These are phyloP conservation scores for Coracias cyanogaster DNA, from an alignment of 2,797 vertebrate species.

Conservation along the genomic window DNA sequence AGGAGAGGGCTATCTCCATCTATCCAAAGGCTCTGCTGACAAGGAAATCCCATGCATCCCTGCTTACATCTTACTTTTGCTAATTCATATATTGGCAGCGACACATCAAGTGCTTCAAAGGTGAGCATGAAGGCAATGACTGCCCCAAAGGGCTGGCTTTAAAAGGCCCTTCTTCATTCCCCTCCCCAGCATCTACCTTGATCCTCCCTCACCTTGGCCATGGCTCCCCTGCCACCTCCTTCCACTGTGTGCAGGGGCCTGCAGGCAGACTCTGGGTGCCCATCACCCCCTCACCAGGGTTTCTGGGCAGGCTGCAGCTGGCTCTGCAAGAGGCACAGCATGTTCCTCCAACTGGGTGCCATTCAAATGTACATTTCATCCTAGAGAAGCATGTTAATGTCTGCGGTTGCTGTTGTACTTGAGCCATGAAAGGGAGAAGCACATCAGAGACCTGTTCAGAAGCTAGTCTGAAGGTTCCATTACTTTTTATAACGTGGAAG, in stretches of 20 bases:
- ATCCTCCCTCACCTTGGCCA: not conserved
- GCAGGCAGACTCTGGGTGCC: not conserved
- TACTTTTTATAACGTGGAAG: slow-evolving; percentile 64
- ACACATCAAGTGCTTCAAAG: not conserved
- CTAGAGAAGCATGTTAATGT: slow-evolving; percentile 73
- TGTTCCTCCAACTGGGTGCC: slow-evolving; percentile 27
- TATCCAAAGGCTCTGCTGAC: not conserved
- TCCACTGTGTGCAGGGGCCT: not conserved
- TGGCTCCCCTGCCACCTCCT: not conserved
- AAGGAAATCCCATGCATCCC: not conserved
- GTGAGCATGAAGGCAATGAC: not conserved
- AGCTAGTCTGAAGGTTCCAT: slow-evolving; percentile 39
- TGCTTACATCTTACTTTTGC: not conserved
- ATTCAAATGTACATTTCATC: slow-evolving; percentile 67
- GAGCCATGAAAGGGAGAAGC: slow-evolving; percentile 63
- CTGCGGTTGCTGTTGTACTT: slow-evolving; percentile 55
- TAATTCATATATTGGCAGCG: not conserved
- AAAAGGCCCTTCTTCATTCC: not conserved
- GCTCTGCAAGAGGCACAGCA: slow-evolving; percentile 31
- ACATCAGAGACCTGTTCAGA: slow-evolving; percentile 54
- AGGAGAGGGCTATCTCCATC: not conserved
- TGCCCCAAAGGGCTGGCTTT: not conserved
- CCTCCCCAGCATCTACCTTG: not conserved
- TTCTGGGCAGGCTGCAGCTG: slow-evolving; percentile 7
- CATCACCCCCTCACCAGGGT: not conserved